Evolutionary conservation across 1,140 invertebrate species (phyloP).

Genomic region (Apis dorsata): DNA sequence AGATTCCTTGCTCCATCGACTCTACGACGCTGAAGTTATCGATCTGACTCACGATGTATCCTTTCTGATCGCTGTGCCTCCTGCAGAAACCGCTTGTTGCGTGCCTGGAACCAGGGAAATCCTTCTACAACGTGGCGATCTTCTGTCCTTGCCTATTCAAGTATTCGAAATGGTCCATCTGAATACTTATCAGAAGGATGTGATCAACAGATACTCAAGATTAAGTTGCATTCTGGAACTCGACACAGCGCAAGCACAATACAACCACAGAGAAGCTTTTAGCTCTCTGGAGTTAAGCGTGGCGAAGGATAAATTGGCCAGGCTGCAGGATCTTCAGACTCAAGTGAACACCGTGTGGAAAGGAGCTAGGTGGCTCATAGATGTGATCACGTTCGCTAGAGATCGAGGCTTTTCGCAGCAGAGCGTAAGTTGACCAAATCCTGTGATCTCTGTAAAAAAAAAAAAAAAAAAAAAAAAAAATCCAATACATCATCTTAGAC

Average conservation of each 20-base stretch:
- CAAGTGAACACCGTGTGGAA: conserved; percentile 94
- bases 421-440: conserved; percentile 62
- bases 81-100: conserved; percentile 93
- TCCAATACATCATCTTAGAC: neutral
- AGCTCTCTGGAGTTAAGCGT: conserved; percentile 91
- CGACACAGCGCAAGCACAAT: conserved; percentile 94
- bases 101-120: conserved; percentile 93
- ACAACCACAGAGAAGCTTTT: conserved; percentile 95
- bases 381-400: conserved; percentile 94
- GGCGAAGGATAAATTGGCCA: conserved; percentile 90
- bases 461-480: neutral
- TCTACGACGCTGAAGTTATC: conserved; percentile 95
- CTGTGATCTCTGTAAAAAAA: neutral
- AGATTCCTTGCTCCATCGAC: conserved; percentile 85
- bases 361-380: conserved; percentile 95
- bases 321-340: conserved; percentile 90
- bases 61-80: conserved; percentile 93
- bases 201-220: conserved; percentile 93
- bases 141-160: conserved; percentile 92
- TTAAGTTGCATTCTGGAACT: conserved; percentile 95
- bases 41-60: conserved; percentile 93
- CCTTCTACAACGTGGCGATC: conserved; percentile 88
- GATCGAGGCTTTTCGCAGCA: conserved; percentile 83
- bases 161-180: conserved; percentile 97
- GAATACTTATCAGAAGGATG: conserved; percentile 92